Evolutionary conservation across 2,113 vertebrate species (phyloP), one percentile per base, ranked within the genome.

Genomic region (Piaya cayana): DNA sequence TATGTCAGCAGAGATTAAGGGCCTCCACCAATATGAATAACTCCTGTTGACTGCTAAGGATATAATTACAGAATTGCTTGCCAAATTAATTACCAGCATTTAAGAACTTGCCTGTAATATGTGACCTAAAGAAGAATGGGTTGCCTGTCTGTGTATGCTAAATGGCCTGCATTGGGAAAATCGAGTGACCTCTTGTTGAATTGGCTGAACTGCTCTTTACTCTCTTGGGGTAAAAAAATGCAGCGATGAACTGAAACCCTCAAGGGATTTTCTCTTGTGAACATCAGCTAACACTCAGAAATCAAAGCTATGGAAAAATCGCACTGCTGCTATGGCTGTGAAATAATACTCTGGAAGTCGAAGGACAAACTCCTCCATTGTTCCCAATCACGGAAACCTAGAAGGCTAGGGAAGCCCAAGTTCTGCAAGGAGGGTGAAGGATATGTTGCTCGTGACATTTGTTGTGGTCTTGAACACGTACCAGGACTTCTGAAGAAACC

Each of bases 321-420:
- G 75, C 84, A 75, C 15, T 45, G 47, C 42, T 90, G 92, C 77
- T 55, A 71, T 8, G 7, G 36, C 62, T 91, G 45, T 58, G 86
- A 92, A 94, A 83, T 56, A 79, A 76, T 58, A 65, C 49, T 67
- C 83, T 78, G 42, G 32, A 92, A 90, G 70, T 55, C 53, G 95
- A 90, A 84, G 68, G 84, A 53, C 43, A 92, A 79, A 76, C 43
- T 52, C 8, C 43, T 86, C 49, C 70, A 47, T 22, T 53, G 63
- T 26, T 75, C 29, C 80, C 77, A 81, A 50, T 93, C 37, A 59
- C 92, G 78, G 77, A 90, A 88, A 86, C 75, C 59, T 11, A 72
- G 59, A 89, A 92, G 60, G 89, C 45, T 74, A 58, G 79, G 42
- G 82, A 92, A 85, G 90, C 55, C 37, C 55, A 56, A 43, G 43